Conservation (phyloP, 2,888 invertebrate genomes). For the Protonemura montana region DNA sequence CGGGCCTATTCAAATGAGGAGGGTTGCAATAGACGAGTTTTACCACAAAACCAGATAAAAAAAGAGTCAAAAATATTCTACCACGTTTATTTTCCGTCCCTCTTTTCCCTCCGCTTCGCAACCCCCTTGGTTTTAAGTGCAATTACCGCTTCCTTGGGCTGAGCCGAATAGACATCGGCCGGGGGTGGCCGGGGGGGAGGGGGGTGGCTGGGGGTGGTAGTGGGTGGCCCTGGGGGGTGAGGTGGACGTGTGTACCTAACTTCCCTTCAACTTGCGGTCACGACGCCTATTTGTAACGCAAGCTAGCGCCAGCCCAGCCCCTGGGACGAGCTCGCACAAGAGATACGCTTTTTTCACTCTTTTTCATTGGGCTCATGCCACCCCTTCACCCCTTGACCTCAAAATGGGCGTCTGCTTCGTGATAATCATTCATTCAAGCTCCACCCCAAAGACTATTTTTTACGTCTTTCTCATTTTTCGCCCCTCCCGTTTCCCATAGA, state of each 20-base stretch:
- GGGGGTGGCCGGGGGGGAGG: background rate
- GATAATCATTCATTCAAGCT: constrained; percentile 48
- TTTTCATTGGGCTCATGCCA: constrained; percentile 48
- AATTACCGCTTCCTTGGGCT: constrained; percentile 49
- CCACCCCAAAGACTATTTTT: constrained; percentile 45
- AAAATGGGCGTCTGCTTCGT: constrained; percentile 39
- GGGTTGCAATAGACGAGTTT: constrained; percentile 48
- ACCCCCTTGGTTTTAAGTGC: constrained; percentile 46
- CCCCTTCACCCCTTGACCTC: constrained; percentile 42
- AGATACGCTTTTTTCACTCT: constrained; percentile 44
- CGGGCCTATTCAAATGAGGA: constrained; percentile 47
- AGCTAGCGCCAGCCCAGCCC: constrained; percentile 41
- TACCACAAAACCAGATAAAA: constrained; percentile 50
- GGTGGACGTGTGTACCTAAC: constrained; percentile 15
- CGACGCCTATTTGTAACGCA: constrained; percentile 41
- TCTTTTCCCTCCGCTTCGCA: constrained; percentile 35
- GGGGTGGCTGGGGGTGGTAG: constrained; percentile 15
- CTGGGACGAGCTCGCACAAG: constrained; percentile 43
- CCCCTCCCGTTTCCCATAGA: constrained; percentile 45
- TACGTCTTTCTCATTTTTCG: constrained; percentile 48
- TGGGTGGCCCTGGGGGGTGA: constrained; percentile 24
- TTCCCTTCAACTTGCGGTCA: constrained; percentile 30
- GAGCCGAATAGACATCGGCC: constrained; percentile 37
- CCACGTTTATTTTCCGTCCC: constrained; percentile 48
- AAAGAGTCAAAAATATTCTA: constrained; percentile 50